A percentile compares a stretch with the other conserved stretches of the same genome.
phyloP scores from a whole-genome alignment of 2,888 invertebrate genomes.

The Ommatoiulus sabulosus region DNA sequence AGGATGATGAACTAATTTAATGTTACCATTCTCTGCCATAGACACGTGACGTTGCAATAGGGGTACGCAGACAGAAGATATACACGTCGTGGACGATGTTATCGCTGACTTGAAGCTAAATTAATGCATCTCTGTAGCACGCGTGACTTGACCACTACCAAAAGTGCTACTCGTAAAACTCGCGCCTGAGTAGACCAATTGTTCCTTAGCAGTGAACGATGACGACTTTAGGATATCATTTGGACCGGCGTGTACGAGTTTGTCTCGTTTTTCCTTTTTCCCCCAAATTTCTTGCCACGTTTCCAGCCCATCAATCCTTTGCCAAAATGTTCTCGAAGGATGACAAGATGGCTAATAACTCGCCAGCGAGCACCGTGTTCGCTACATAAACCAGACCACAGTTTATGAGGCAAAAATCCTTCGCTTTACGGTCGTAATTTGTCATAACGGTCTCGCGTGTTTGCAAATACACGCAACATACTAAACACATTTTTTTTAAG shows the following conservation, averaged over 20 bases:
- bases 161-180: too few relatives aligned
- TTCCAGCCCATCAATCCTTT: not conserved
- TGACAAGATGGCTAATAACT: slow-evolving; percentile 43
- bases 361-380: not conserved
- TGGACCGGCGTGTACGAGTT: not conserved
- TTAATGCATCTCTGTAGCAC: too few relatives aligned
- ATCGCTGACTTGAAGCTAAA: too few relatives aligned
- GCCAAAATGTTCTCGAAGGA: slow-evolving; percentile 24
- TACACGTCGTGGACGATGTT: too few relatives aligned
- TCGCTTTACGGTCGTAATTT: slow-evolving; percentile 15
- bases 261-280: not conserved
- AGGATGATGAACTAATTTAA: too few relatives aligned
- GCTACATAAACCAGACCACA: slow-evolving; percentile 1
- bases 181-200: too few relatives aligned
- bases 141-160: too few relatives aligned
- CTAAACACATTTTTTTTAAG: slow-evolving; percentile 19
- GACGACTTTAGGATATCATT: too few relatives aligned
- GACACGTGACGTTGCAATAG: too few relatives aligned
- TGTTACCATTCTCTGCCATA: too few relatives aligned
- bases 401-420: slow-evolving; percentile 39
- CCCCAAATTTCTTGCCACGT: slow-evolving; percentile 5
- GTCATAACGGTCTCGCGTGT: slow-evolving; percentile 15
- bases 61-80: too few relatives aligned
- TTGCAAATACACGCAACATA: slow-evolving; percentile 33
- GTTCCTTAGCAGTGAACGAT: too few relatives aligned